Conservation (phyloP, 2,888 invertebrate genomes). For the Pachycephus smyrnensis region DNA sequence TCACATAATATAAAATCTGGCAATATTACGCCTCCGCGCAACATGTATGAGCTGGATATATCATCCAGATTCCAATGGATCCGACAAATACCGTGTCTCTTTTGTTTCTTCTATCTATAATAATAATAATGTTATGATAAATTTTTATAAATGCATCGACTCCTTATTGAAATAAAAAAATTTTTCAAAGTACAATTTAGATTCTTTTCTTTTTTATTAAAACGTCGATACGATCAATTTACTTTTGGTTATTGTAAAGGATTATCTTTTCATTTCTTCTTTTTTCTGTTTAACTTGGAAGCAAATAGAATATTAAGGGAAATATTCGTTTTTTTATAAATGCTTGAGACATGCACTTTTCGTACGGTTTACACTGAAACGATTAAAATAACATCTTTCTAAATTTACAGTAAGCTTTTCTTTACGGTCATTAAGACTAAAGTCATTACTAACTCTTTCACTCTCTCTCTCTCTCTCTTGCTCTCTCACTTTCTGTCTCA, state of each 20-base stretch:
- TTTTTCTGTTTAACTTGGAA: background rate
- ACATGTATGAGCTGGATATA: background rate
- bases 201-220: background rate
- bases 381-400: background rate
- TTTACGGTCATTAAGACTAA: background rate
- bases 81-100: background rate
- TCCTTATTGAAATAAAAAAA: conserved; percentile 1
- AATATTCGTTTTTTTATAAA: background rate
- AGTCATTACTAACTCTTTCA: background rate
- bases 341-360: background rate
- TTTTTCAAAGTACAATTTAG: background rate
- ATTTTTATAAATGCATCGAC: conserved; percentile 34
- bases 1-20: conserved; percentile 34
- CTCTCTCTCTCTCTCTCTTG: no score
- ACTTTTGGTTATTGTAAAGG: background rate
- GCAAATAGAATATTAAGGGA: background rate
- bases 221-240: background rate
- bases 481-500: no score
- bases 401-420: background rate
- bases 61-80: background rate
- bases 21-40: conserved; percentile 24
- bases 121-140: conserved; percentile 14
- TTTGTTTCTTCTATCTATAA: background rate
- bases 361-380: background rate
- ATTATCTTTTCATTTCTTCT: background rate